Evolutionary conservation across 1,140 invertebrate genomes (phyloP).

Genomic region (Charaxes varanes): DNA sequence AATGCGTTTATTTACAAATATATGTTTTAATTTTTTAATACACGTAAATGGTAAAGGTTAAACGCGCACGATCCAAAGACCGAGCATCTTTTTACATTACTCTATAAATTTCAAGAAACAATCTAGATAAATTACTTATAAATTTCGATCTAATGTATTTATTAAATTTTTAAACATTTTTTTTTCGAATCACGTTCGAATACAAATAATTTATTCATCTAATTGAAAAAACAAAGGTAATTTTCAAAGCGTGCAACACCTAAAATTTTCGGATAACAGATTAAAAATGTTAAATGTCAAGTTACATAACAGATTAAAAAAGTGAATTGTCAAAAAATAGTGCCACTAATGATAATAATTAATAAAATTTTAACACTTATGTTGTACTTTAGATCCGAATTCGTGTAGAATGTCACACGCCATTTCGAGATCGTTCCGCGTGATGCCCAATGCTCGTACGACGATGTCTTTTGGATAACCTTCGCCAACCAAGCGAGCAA

Average conservation of each 20-base stretch:
- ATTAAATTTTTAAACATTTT: background rate
- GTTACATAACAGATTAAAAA: slow-evolving; percentile 4
- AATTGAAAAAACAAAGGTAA: slow-evolving; percentile 1
- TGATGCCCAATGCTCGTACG: slow-evolving; percentile 91
- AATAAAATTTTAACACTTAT: slow-evolving; percentile 31
- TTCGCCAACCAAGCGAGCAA: slow-evolving; percentile 88
- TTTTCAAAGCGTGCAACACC: slow-evolving; percentile 14
- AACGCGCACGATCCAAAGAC: slow-evolving; percentile 8
- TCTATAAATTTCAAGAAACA: slow-evolving; percentile 11
- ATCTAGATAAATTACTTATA: slow-evolving; percentile 8
- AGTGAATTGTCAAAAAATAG: slow-evolving; percentile 8
- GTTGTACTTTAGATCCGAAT: slow-evolving; percentile 77
- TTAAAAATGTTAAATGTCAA: slow-evolving; percentile 11
- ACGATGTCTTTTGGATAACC: slow-evolving; percentile 93
- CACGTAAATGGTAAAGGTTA: slow-evolving; percentile 8
- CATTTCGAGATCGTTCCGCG: slow-evolving; percentile 94
- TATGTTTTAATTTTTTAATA: background rate
- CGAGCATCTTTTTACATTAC: background rate
- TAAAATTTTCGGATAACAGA: slow-evolving; percentile 12
- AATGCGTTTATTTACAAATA: slow-evolving; percentile 12
- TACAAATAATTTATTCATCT: slow-evolving; percentile 4
- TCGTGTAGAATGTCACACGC: slow-evolving; percentile 95
- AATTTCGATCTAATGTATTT: slow-evolving; percentile 7
- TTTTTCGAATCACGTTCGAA: background rate
- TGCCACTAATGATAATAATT: slow-evolving; percentile 8